These are phyloP conservation scores for Acleris holmiana DNA, from an alignment of 2,888 invertebrate species.

Conservation along the genomic window DNA sequence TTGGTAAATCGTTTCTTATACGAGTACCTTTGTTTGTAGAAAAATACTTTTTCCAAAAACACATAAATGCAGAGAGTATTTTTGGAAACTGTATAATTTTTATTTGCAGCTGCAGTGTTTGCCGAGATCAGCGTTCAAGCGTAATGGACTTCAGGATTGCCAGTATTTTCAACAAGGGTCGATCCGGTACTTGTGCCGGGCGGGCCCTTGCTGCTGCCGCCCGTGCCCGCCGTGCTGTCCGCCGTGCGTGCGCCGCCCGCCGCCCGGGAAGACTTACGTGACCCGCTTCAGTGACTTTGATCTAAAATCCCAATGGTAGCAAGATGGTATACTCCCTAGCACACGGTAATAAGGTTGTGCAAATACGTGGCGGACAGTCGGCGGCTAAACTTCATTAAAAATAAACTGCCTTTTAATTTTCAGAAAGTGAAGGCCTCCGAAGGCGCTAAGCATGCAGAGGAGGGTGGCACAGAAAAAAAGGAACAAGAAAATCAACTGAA, in stretches of 20 bases:
- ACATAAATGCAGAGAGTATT: not conserved
- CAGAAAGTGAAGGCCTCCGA: slow-evolving; percentile 64
- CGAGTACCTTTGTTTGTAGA: not conserved
- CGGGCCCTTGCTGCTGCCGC: slow-evolving; percentile 60
- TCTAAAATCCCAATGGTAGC: slow-evolving; percentile 75
- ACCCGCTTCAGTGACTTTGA: slow-evolving; percentile 81
- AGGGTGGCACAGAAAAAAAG: slow-evolving; percentile 64
- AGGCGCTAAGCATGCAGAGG: slow-evolving; percentile 57
- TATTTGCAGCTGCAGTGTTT: slow-evolving; percentile 75
- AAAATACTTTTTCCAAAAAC: no score
- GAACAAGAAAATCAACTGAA: slow-evolving; percentile 76
- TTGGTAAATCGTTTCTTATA: not conserved
- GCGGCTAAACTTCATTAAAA: slow-evolving; percentile 30
- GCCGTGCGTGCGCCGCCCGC: slow-evolving; percentile 77
- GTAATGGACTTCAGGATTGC: slow-evolving; percentile 80
- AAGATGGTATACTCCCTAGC: slow-evolving; percentile 49
- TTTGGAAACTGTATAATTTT: slow-evolving; percentile 8
- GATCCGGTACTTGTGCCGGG: slow-evolving; percentile 77
- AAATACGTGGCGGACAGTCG: slow-evolving; percentile 66
- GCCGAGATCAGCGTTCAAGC: slow-evolving; percentile 81
- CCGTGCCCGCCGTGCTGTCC: slow-evolving; percentile 75
- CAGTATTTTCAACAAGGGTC: slow-evolving; percentile 81
- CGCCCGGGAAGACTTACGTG: slow-evolving; percentile 78
- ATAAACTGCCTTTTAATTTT: slow-evolving; percentile 42
- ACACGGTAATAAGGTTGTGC: slow-evolving; percentile 62